Base-by-base conservation (phyloP, 2,113 vertebrate species). In the Pholis gunnellus region DNA sequence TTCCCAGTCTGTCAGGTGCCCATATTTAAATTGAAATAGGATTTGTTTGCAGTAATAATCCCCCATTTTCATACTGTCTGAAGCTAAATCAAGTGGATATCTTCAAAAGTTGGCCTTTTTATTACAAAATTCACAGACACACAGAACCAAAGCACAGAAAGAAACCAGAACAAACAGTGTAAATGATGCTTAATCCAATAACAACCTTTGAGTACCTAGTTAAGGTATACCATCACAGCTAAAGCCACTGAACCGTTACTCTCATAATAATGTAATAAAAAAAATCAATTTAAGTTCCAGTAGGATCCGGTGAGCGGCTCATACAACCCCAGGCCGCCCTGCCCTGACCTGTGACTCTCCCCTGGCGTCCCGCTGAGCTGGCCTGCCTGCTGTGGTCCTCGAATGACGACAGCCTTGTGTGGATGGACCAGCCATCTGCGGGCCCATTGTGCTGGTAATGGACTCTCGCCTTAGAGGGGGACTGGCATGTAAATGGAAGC, bases 371-470 rank as follows among this genome's bases (percentile, higher is more conserved):
- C 84, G 57, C 71, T 6, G 79, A 86, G 80, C 56, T 8, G 61
- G 60, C 68, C 78, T 0, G n/a, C 93, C 81, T 82, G 88, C 86
- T 74, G 88, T 69, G 90, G 84, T 31, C 44, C 72, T 78, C 61
- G 27, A 60, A 78, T 81, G 78, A 73, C 14, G 52, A 25, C 68
- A 50, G 75, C 52, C 75, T 27, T 68, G 71, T 88, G 86, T 10
- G 75, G 84, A 74, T 91, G 84, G 54, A 82, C 80, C 81, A 85
- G 70, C 83, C 87, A 94, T 93, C 88, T 93, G 92, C 89, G 77
- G 79, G 63, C 59, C 82, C 81, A 83, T 94, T 94, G 91, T 93
- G 80, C 82, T 91, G 93, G 74, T 91, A 92, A 89, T 87, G 79
- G 76, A 77, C 81, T 84, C 83, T 59, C 68, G 69, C 77, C 79